Conservation (phyloP, 2,888 invertebrate genomes). For the Bimastos eiseni region DNA sequence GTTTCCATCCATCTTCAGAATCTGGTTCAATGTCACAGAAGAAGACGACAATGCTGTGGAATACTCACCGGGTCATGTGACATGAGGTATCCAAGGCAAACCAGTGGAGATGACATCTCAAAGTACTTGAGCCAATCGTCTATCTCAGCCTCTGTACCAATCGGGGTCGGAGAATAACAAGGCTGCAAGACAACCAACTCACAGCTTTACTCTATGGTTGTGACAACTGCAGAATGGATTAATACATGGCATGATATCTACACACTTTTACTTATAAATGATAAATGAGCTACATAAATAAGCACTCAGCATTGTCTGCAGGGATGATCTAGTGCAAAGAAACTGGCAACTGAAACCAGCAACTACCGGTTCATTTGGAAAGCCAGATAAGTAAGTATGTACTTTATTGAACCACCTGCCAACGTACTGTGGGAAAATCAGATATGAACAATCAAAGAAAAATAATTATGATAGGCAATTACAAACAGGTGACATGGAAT, state of each 20-base stretch:
- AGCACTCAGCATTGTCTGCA: not conserved
- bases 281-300: not conserved
- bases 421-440: too few relatives aligned
- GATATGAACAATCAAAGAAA: too few relatives aligned
- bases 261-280: too few relatives aligned
- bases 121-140: slow-evolving; percentile 88
- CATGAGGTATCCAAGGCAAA: slow-evolving; percentile 69
- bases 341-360: not conserved
- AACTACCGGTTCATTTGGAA: not conserved
- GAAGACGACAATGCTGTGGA: not conserved
- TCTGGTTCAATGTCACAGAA: not conserved
- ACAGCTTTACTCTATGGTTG: not conserved
- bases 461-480: too few relatives aligned
- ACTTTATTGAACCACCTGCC: too few relatives aligned
- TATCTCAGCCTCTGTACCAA: slow-evolving; percentile 75
- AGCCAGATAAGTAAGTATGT: too few relatives aligned
- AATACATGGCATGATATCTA: not conserved
- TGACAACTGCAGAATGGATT: too few relatives aligned
- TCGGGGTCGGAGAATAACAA: slow-evolving; percentile 79
- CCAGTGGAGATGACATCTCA: slow-evolving; percentile 84
- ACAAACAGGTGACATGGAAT: too few relatives aligned
- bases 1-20: not conserved
- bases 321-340: not conserved
- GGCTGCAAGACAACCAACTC: slow-evolving; percentile 54
- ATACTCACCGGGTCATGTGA: slow-evolving; percentile 59